Percentiles rank a stretch among this genome's conserved stretches.
Evolutionary conservation across 2,113 vertebrate species (phyloP).

Genomic region (Ammodytes marinus): DNA sequence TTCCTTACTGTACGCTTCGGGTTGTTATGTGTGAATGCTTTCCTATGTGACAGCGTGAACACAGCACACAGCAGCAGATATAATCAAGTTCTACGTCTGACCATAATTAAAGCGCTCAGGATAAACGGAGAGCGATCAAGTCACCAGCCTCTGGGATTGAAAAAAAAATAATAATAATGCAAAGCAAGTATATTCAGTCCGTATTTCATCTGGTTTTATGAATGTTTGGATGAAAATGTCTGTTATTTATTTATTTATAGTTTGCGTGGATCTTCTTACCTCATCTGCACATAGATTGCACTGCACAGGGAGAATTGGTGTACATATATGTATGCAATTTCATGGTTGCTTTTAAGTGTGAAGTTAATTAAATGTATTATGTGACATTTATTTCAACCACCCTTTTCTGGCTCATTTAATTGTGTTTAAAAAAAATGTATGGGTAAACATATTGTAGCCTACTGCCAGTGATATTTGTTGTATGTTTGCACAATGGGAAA

Average conservation of each 20-base stretch:
- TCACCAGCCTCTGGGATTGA: constrained; percentile 13
- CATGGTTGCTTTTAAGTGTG: not conserved
- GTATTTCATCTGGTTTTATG: not conserved
- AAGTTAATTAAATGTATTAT: not conserved
- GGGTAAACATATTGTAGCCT: not conserved
- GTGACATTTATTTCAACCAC: not conserved
- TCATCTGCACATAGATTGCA: not conserved
- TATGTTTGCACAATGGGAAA: not conserved
- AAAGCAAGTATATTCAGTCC: not conserved
- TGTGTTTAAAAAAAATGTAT: not conserved
- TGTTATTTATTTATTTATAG: not conserved
- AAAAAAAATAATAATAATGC: no score
- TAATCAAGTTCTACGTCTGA: no score
- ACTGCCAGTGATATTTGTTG: constrained; percentile 4
- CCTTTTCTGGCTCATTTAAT: not conserved
- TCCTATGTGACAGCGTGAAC: not conserved
- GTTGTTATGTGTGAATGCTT: not conserved
- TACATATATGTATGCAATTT: not conserved
- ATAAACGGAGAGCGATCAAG: not conserved
- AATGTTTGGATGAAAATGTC: not conserved
- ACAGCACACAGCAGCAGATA: not conserved
- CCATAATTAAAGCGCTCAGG: not conserved
- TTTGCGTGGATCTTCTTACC: not conserved
- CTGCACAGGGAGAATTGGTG: not conserved
- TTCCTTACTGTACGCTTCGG: not conserved